Percentiles rank a stretch among this genome's conserved stretches.
phyloP scores from a whole-genome alignment of 2,113 vertebrate species.

The Megaleporinus macrocephalus region DNA sequence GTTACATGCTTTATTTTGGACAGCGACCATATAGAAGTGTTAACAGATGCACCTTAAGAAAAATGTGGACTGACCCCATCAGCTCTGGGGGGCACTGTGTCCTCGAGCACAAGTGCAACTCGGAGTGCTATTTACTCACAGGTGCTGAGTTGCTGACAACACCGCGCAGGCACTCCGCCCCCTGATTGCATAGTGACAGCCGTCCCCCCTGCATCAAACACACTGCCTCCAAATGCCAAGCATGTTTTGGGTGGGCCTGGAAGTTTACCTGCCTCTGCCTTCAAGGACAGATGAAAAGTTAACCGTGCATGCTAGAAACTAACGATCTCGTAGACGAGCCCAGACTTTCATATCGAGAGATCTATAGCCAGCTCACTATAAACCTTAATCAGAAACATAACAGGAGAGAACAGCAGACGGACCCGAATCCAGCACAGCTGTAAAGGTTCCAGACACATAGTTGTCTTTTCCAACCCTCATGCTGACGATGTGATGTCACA shows the following conservation, averaged over 20 bases:
- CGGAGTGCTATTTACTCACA: conserved; percentile 45
- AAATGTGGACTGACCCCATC: conserved; percentile 6
- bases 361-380: not conserved
- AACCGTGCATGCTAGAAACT: not conserved
- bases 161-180: conserved; percentile 36
- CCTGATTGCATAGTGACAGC: conserved; percentile 20
- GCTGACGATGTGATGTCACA: not conserved
- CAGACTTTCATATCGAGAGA: no score
- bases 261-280: not conserved
- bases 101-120: conserved; percentile 42
- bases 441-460: not conserved
- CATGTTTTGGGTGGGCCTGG: not conserved
- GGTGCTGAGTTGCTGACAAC: conserved; percentile 53
- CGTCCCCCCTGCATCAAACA: conserved; percentile 33
- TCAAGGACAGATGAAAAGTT: conserved; percentile 30
- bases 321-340: no score
- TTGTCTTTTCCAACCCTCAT: not conserved
- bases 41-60: not conserved
- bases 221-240: conserved; percentile 2
- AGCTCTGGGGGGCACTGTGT: conserved; percentile 32
- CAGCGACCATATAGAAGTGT: no score
- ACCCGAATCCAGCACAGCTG: no score
- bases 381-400: not conserved
- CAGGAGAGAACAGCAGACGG: not conserved
- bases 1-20: no score